Base-by-base conservation (phyloP, 2,888 invertebrate genomes). In the Tuta absoluta region DNA sequence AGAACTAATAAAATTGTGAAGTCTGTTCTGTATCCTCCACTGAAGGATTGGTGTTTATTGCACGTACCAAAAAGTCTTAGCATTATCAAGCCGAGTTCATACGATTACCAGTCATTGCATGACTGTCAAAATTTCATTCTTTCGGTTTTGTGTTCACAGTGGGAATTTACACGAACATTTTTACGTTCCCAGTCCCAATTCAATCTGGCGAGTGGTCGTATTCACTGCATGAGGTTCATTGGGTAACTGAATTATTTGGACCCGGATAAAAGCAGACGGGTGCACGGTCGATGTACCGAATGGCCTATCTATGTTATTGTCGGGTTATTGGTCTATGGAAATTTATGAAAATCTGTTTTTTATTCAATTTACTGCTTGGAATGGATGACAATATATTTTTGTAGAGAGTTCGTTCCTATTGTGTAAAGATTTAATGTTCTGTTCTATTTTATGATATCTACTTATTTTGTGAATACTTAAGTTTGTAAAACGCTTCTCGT, bases 171-270 rank as follows among this genome's bases (percentile, higher is more conserved):
- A 77, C 79, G 75, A 73, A 68, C 74, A 72, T 80, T 75, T 78
- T 72, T 83, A 79, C 79, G 77, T 82, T 85, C 82, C 84, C 80
- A 80, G 79, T 75, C 77, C 75, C 72, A 71, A 80, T 79, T 78
- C 76, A 79, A 80, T 81, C 83, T 79, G 79, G 77, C 72, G 67
- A 73, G 72, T 69, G 79, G 71, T 74, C 73, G 73, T 76, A 77
- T 75, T 74, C 87, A 77, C 89, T 80, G 79, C 88, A 86, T 88
- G 85, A 84, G 87, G 88, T 82, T 82, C 84, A 83, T 82, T 81
- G 81, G 80, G 75, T 85, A 84, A 84, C 85, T 85, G 86, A 89
- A 85, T 87, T 87, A 89, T 88, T 85, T 75, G 79, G 78, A 69
- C 71, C 73, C 72, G 79, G 79, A 81, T 81, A 77, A 78, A 82